A percentile compares a stretch with the other conserved stretches of the same genome.
Evolutionary conservation across 2,888 invertebrate species (phyloP).

Genomic region (Ommatoiulus sabulosus): DNA sequence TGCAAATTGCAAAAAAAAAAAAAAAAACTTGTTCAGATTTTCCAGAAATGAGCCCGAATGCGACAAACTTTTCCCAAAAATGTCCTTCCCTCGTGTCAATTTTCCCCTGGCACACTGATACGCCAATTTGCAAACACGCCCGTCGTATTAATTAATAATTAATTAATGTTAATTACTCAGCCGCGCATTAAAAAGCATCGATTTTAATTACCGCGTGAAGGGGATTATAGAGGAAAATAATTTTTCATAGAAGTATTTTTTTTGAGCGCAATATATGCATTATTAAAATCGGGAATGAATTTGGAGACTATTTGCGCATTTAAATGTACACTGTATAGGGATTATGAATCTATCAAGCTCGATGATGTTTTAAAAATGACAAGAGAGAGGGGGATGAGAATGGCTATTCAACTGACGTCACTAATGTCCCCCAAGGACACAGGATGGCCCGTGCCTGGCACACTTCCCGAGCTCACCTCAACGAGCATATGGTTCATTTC

Average conservation of each 20-base stretch:
- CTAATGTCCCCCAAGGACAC: not conserved
- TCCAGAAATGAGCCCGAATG: no score
- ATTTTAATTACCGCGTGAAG: not conserved
- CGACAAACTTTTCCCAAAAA: no score
- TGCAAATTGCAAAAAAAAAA: no score
- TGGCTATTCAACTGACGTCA: not conserved
- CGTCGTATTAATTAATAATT: not conserved
- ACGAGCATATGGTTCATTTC: not conserved
- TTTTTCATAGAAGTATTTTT: no score
- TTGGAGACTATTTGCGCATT: no score
- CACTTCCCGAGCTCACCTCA: not conserved
- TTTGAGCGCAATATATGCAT: no score
- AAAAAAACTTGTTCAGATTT: no score
- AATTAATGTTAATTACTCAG: not conserved
- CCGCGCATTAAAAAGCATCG: not conserved
- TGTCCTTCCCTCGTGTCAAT: no score
- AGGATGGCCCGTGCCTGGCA: slow-evolving; percentile 26
- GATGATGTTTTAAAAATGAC: not conserved
- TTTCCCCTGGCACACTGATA: no score
- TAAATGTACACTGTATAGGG: not conserved
- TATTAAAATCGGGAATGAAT: no score
- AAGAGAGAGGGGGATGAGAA: not conserved
- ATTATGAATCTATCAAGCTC: not conserved
- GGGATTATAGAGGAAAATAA: not conserved
- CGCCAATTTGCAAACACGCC: not conserved